Conservation (phyloP, 1,140 invertebrate genomes). For the Ostrea edulis region DNA sequence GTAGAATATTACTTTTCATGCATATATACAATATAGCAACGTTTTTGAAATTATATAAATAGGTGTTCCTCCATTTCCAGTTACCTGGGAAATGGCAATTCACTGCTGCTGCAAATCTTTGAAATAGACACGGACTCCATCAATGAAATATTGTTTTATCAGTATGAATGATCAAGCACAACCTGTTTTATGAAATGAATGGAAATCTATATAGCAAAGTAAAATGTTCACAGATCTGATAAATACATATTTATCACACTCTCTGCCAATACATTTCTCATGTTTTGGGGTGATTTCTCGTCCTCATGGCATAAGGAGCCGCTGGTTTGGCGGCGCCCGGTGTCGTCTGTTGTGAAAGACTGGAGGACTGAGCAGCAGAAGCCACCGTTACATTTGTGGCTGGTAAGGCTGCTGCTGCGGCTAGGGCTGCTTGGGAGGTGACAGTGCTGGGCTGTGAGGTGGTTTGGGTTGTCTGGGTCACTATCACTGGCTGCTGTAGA, state of each 20-base stretch:
- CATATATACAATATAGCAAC: background rate
- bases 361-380: constrained; percentile 48
- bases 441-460: constrained; percentile 52
- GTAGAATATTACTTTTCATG: background rate
- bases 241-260: background rate
- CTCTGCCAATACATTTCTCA: background rate
- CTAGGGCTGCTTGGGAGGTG: constrained; percentile 54
- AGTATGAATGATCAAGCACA: background rate
- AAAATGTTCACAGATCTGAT: background rate
- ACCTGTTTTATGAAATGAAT: background rate
- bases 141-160: background rate
- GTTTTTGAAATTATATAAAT: background rate
- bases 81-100: too few species aligned
- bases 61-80: background rate
- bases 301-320: constrained; percentile 72
- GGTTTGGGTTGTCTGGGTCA: background rate
- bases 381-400: constrained; percentile 31
- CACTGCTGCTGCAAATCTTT: too few species aligned
- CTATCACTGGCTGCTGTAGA: constrained; percentile 51
- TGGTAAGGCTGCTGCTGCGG: constrained; percentile 53
- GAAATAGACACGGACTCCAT: background rate
- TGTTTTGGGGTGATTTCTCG: constrained; percentile 62
- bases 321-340: constrained; percentile 59
- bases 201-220: background rate
- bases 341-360: constrained; percentile 51